Evolutionary conservation across 2,797 vertebrate species (phyloP).

Genomic region (Gymnothorax javanicus): DNA sequence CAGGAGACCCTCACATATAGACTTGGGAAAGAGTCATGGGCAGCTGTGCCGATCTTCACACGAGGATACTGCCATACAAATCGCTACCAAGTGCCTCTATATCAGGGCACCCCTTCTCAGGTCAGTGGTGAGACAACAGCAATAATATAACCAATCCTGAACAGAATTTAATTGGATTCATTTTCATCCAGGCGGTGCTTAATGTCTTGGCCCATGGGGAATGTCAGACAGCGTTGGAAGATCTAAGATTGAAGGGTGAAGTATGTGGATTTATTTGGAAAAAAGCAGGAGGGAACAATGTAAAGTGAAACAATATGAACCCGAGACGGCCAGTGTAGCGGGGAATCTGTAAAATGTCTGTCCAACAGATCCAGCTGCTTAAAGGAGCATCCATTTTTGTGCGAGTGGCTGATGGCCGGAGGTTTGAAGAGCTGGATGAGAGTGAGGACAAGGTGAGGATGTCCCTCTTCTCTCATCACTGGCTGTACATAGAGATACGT

Average conservation of each 20-base stretch:
- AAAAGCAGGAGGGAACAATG: too few relatives aligned
- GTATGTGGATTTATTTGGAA: neutral
- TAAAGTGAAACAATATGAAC: too few relatives aligned
- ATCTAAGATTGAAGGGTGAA: slow-evolving; percentile 33
- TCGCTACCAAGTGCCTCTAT: slow-evolving; percentile 50
- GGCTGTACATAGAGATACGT: neutral
- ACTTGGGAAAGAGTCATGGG: slow-evolving; percentile 43
- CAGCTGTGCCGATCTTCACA: slow-evolving; percentile 50
- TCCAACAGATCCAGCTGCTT: slow-evolving; percentile 42
- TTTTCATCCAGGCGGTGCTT: slow-evolving; percentile 37
- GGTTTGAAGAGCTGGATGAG: slow-evolving; percentile 37
- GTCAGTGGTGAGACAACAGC: slow-evolving; percentile 29
- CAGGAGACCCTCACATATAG: slow-evolving; percentile 13
- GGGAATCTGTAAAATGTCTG: neutral
- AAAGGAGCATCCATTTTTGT: slow-evolving; percentile 46
- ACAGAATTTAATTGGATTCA: neutral
- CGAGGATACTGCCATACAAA: slow-evolving; percentile 47
- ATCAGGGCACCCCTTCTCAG: slow-evolving; percentile 47
- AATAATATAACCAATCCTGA: neutral
- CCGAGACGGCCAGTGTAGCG: neutral
- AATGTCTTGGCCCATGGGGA: slow-evolving; percentile 24
- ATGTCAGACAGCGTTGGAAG: slow-evolving; percentile 21
- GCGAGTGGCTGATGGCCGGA: slow-evolving; percentile 49
- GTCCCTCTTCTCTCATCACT: too few relatives aligned
- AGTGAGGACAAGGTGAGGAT: slow-evolving; percentile 31